These are phyloP conservation scores for Colletes latitarsis DNA, from an alignment of 1,140 invertebrate species.

Conservation along the genomic window DNA sequence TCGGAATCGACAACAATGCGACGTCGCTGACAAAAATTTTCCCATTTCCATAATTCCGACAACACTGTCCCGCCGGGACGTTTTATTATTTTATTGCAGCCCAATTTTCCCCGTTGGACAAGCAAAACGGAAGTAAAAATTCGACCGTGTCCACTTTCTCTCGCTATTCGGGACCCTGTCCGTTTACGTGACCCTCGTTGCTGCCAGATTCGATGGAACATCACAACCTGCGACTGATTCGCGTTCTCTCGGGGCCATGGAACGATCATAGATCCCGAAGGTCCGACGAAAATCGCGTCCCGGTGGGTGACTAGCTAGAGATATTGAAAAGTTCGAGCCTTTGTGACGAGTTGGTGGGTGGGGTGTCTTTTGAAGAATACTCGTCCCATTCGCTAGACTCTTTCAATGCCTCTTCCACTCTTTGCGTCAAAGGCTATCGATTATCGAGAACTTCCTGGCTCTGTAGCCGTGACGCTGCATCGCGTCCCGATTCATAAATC, in stretches of 20 bases:
- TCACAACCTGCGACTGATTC: neutral
- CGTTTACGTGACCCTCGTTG: conserved; percentile 1
- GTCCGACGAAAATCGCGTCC: conserved; percentile 2
- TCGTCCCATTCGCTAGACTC: neutral
- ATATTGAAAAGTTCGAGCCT: conserved; percentile 40
- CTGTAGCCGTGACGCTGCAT: conserved; percentile 3
- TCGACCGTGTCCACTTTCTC: neutral
- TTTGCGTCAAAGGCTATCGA: conserved; percentile 39
- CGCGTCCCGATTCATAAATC: neutral
- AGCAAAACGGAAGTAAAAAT: conserved; percentile 14
- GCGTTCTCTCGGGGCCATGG: neutral
- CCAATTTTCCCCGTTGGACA: neutral
- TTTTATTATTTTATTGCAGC: conserved; percentile 6
- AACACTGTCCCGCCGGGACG: too few species aligned
- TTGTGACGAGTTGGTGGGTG: conserved; percentile 27
- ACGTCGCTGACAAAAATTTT: too few species aligned
- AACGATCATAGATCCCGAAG: neutral
- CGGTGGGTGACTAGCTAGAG: neutral
- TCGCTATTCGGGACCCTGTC: neutral
- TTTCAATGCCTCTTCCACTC: neutral
- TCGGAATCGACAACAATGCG: too few species aligned
- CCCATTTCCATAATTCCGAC: too few species aligned
- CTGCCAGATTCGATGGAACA: neutral
- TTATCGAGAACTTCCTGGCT: conserved; percentile 31
- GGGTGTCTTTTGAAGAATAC: conserved; percentile 25